Evolutionary conservation across 2,888 invertebrate species (phyloP).

Genomic region (Seladonia tumulorum): DNA sequence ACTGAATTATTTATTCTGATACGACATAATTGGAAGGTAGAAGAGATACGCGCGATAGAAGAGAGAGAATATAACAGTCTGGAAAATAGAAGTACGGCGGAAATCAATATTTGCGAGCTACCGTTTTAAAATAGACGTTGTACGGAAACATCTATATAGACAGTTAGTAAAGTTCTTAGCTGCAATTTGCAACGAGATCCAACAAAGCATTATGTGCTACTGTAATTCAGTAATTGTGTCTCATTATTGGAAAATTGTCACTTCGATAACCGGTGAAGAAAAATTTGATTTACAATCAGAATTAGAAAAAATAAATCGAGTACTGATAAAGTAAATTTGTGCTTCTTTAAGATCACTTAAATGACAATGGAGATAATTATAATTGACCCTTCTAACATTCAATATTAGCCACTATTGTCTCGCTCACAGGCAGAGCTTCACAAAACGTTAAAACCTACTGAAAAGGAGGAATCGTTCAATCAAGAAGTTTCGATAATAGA

Average conservation of each 20-base stretch:
- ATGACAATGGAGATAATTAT: conserved; percentile 33
- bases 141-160: background rate
- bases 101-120: conserved; percentile 21
- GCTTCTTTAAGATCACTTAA: background rate
- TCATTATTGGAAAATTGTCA: background rate
- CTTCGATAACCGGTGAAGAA: background rate
- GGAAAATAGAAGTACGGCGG: conserved; percentile 7
- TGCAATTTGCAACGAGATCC: background rate
- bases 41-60: background rate
- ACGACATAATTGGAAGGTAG: conserved; percentile 7
- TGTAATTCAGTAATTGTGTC: background rate
- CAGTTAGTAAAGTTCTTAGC: background rate
- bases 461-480: conserved; percentile 41
- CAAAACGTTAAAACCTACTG: conserved; percentile 33
- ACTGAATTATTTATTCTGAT: conserved; percentile 2
- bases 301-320: background rate
- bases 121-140: conserved; percentile 8
- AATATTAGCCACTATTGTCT: conserved; percentile 31
- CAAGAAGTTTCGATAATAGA: conserved; percentile 63
- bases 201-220: background rate
- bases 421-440: conserved; percentile 1
- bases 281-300: background rate
- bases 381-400: conserved; percentile 24
- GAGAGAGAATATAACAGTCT: conserved; percentile 8
- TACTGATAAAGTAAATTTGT: background rate